These are phyloP conservation scores for Botrylloides violaceus DNA, from an alignment of 23 tunicate genomes.

Conservation along the genomic window DNA sequence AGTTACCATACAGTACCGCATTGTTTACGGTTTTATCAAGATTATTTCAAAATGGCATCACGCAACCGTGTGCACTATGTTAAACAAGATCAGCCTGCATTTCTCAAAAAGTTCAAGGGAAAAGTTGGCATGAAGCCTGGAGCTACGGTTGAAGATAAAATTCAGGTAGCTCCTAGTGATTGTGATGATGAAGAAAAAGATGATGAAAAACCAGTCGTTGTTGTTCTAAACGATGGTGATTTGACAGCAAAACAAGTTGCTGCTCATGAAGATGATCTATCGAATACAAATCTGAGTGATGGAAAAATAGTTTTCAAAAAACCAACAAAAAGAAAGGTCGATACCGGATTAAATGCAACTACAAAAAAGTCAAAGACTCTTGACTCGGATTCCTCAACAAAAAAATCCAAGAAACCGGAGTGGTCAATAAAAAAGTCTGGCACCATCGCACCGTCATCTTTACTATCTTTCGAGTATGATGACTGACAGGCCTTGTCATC, in stretches of 20 bases:
- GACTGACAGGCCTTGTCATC: too few relatives aligned
- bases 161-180: not conserved
- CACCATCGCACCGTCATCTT: conserved; percentile 3
- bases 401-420: not conserved
- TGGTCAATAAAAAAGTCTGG: conserved; percentile 9
- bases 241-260: conserved; percentile 30
- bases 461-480: conserved; percentile 32
- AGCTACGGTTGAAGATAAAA: conserved; percentile 30
- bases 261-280: conserved; percentile 11
- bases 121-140: conserved; percentile 40
- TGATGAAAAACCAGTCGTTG: conserved; percentile 48
- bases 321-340: conserved; percentile 15
- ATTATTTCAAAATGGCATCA: not conserved
- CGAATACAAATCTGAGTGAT: not conserved
- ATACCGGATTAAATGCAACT: not conserved
- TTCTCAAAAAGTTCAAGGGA: conserved; percentile 34
- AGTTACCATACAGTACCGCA: too few relatives aligned
- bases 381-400: not conserved
- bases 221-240: conserved; percentile 44
- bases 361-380: not conserved
- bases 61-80: conserved; percentile 10
- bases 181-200: conserved; percentile 28
- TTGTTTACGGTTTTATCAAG: too few relatives aligned
- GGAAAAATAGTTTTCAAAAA: conserved; percentile 32
- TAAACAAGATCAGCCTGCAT: conserved; percentile 52